These are phyloP conservation scores for Caenorhabditis elegans DNA, from an alignment of 1,140 invertebrate genomes.

Conservation along the genomic window WBcel235 BX284603.4:1180501-1181000, in stretches of 20 bases:
- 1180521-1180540: too few species aligned
- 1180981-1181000: conserved; percentile 3
- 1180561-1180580: too few species aligned
- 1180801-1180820: neutral
- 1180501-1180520: too few species aligned
- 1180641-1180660: too few species aligned
- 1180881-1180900: conserved; percentile 1
- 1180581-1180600: too few species aligned
- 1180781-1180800: conserved; percentile 25
- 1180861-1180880: neutral
- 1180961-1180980: neutral
- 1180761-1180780: conserved; percentile 15
- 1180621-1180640: too few species aligned
- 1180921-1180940: neutral
- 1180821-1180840: neutral
- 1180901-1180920: conserved; percentile 12
- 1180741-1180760: conserved; percentile 24
- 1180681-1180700: neutral
- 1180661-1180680: neutral
- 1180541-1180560: too few species aligned
- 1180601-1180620: too few species aligned
- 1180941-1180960: neutral
- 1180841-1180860: neutral
- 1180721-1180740: neutral
- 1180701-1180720: neutral